These are phyloP conservation scores for Littorina saxatilis DNA, from an alignment of 1,140 invertebrate genomes.

Conservation along the genomic window DNA sequence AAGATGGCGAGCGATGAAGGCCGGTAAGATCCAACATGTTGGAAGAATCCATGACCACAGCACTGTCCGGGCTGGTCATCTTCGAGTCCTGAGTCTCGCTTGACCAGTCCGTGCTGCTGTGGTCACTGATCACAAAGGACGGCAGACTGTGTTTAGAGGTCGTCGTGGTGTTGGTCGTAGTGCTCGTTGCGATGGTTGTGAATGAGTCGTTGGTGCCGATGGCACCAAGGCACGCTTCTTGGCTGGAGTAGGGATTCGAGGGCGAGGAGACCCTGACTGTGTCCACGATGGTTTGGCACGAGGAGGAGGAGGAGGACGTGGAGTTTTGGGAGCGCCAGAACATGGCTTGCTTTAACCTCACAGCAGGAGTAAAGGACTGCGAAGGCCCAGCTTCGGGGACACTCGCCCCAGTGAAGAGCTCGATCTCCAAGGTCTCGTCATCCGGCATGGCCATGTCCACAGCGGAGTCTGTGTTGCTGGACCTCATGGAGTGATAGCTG, in stretches of 20 bases:
- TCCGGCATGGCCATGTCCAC: constrained; percentile 46
- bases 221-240: neutral
- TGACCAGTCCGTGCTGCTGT: constrained; percentile 37
- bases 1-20: constrained; percentile 28
- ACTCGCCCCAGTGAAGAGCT: constrained; percentile 1
- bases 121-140: constrained; percentile 50
- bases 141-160: constrained; percentile 8
- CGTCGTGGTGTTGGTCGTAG: neutral
- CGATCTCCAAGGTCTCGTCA: constrained; percentile 38
- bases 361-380: neutral
- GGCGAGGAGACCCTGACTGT: neutral
- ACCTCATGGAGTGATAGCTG: constrained; percentile 41
- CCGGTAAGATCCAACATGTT: constrained; percentile 2
- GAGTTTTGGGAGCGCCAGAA: neutral
- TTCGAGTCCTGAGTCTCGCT: neutral
- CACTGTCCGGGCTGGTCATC: neutral
- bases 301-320: constrained; percentile 23
- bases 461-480: constrained; percentile 51
- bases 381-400: neutral
- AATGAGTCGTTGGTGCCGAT: neutral
- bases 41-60: neutral
- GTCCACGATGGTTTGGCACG: constrained; percentile 24
- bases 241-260: neutral
- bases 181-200: neutral
- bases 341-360: neutral